phyloP scores from a whole-genome alignment of 2,797 vertebrate genomes.

The Erethizon dorsatum region DNA sequence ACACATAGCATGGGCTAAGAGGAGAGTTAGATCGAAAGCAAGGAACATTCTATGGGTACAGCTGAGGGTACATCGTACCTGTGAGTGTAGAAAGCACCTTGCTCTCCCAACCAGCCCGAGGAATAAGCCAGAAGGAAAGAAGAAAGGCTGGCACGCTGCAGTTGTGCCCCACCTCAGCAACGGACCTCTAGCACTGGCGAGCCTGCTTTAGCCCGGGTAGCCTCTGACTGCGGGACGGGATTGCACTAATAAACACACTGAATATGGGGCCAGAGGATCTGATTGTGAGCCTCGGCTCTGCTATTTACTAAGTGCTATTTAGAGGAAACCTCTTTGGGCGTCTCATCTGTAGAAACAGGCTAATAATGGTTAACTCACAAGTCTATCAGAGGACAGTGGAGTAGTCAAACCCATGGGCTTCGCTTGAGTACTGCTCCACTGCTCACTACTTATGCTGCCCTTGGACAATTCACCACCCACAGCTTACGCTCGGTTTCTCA shows the following conservation, averaged over 20 bases:
- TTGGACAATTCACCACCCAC: background rate
- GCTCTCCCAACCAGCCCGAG: background rate
- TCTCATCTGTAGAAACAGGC: background rate
- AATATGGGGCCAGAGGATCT: background rate
- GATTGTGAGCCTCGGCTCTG: background rate
- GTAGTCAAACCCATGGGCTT: background rate
- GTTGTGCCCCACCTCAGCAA: background rate
- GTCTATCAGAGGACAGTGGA: background rate
- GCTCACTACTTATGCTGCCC: background rate
- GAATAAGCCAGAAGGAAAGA: background rate
- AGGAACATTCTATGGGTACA: background rate
- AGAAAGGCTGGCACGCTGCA: background rate
- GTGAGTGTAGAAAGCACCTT: background rate
- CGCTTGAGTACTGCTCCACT: background rate
- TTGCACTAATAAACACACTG: background rate
- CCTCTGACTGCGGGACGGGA: background rate
- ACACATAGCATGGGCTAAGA: background rate
- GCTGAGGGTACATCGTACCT: background rate
- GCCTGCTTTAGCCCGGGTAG: background rate
- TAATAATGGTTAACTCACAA: background rate
- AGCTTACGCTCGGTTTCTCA: background rate
- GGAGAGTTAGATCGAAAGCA: constrained; percentile 22
- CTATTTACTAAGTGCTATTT: background rate
- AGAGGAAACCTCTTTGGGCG: background rate
- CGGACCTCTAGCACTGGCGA: background rate